A percentile compares a stretch with the other conserved stretches of the same genome.
Evolutionary conservation across 2,797 vertebrate species (phyloP).

Genomic region (Gambusia yucatana): DNA sequence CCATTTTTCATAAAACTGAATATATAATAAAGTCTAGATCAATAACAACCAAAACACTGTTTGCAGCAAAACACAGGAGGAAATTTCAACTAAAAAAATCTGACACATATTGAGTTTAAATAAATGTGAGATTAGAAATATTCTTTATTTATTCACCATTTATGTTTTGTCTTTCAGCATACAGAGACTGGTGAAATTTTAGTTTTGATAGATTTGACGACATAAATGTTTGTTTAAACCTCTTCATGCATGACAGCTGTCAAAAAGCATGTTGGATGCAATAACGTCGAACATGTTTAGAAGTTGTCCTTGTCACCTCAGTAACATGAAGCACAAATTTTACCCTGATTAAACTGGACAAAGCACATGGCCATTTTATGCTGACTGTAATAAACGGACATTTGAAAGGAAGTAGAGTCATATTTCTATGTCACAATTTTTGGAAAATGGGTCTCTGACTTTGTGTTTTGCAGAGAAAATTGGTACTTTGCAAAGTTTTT

Average conservation of each 20-base stretch:
- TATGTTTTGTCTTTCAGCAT: not conserved
- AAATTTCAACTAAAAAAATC: not conserved
- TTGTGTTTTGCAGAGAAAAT: not conserved
- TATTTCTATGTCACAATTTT: not conserved
- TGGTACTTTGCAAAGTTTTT: not conserved
- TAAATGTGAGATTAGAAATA: not conserved
- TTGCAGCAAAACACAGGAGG: not conserved
- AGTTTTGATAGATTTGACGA: not conserved
- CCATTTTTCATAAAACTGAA: conserved; percentile 11
- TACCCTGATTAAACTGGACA: not conserved
- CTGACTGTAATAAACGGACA: not conserved
- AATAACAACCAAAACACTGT: not conserved
- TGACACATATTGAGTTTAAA: not conserved
- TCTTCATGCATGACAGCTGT: not conserved
- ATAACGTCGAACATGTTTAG: not conserved
- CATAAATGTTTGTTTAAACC: not conserved
- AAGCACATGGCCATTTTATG: not conserved
- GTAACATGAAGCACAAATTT: not conserved
- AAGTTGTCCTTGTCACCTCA: not conserved
- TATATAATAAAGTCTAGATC: not conserved
- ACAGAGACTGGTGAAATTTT: not conserved
- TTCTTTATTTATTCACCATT: not conserved
- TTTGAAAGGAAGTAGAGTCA: not conserved
- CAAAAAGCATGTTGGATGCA: not conserved
- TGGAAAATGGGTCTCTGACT: not conserved